Evolutionary conservation across 2,113 vertebrate species (phyloP).

Genomic region (Antigone vipio): DNA sequence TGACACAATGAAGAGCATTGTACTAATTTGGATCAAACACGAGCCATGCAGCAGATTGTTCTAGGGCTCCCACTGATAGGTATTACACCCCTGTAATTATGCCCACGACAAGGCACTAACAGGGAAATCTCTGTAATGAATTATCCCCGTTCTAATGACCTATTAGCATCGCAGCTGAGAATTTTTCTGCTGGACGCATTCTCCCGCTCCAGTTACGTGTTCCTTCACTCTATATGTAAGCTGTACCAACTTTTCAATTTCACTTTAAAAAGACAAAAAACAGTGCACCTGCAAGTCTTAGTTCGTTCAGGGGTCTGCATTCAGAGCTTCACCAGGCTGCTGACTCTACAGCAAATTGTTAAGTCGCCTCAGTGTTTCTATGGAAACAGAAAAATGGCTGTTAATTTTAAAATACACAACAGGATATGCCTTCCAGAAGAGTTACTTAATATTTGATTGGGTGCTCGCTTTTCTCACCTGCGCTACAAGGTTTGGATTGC

Average conservation of each 20-base stretch:
- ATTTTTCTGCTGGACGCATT: background rate
- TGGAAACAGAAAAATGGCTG: conserved; percentile 23
- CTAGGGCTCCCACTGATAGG: background rate
- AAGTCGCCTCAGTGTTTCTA: background rate
- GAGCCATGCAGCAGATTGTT: background rate
- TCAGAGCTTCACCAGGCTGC: background rate
- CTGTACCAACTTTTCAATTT: background rate
- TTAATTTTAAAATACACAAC: background rate
- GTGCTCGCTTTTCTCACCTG: background rate
- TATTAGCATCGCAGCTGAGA: background rate
- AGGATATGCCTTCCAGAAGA: background rate
- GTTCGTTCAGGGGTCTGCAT: background rate
- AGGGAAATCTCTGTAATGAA: background rate
- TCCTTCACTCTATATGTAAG: background rate
- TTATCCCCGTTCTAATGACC: background rate
- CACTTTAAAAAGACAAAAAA: background rate
- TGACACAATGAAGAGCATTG: background rate
- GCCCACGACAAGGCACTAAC: background rate
- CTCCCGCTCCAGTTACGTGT: background rate
- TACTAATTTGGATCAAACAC: background rate
- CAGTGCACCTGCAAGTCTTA: background rate
- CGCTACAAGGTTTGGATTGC: background rate
- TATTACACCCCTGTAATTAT: background rate
- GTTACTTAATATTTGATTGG: background rate
- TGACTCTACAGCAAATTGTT: background rate